phyloP scores from a whole-genome alignment of 2,113 vertebrate genomes.

The Columba livia region DNA sequence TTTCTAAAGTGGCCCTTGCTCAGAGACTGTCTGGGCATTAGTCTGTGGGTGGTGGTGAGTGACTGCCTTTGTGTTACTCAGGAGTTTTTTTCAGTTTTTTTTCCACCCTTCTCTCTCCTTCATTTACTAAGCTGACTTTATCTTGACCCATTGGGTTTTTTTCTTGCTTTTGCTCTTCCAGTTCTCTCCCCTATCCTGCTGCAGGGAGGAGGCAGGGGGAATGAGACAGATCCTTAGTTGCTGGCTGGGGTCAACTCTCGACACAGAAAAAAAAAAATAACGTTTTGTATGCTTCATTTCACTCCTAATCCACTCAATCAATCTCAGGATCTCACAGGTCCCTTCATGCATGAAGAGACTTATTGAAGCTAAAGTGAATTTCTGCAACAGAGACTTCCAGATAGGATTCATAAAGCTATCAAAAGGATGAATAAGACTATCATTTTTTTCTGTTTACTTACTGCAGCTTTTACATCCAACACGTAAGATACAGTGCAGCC shows the following conservation, averaged over 20 bases:
- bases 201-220: not conserved
- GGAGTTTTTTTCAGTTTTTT: not conserved
- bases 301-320: not conserved
- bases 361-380: not conserved
- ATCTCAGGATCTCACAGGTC: not conserved
- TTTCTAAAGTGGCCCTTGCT: not conserved
- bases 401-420: not conserved
- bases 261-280: not conserved
- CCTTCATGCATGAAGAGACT: not conserved
- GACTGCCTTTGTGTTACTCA: not conserved
- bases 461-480: not conserved
- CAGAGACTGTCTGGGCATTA: not conserved
- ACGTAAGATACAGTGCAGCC: not conserved
- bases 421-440: not conserved
- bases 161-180: not conserved
- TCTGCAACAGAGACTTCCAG: not conserved
- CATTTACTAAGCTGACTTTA: not conserved
- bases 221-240: not conserved
- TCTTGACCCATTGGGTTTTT: not conserved
- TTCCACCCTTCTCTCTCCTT: not conserved
- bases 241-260: not conserved
- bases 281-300: not conserved
- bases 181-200: not conserved
- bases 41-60: not conserved
- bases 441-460: not conserved